These are phyloP conservation scores for Pachymerium ferrugineum DNA, from an alignment of 2,888 invertebrate genomes.

Conservation along the genomic window DNA sequence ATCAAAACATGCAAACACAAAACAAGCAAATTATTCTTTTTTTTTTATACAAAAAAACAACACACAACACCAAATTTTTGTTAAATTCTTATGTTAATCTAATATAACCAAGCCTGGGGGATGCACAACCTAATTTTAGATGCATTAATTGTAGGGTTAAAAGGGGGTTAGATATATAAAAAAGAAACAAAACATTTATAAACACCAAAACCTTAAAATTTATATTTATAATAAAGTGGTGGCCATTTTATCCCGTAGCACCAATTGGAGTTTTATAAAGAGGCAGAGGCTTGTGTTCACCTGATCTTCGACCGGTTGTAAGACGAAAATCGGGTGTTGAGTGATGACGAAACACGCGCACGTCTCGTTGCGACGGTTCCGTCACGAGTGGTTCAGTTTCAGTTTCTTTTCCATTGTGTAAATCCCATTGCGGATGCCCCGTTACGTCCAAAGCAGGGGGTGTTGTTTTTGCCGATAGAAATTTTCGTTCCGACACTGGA, in stretches of 20 bases:
- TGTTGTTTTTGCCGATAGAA: not conserved
- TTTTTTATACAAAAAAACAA: not conserved
- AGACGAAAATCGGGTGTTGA: slow-evolving; percentile 35
- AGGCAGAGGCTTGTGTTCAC: slow-evolving; percentile 30
- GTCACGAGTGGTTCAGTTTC: slow-evolving; percentile 31
- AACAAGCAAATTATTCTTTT: too few species aligned
- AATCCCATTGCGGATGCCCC: not conserved
- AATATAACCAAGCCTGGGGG: slow-evolving; percentile 28
- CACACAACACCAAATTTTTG: not conserved
- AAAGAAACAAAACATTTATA: too few species aligned
- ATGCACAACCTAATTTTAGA: not conserved
- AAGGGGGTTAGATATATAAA: too few species aligned
- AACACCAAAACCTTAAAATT: too few species aligned
- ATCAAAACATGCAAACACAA: not conserved
- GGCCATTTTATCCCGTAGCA: too few species aligned
- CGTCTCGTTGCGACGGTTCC: slow-evolving; percentile 31
- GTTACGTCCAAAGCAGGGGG: slow-evolving; percentile 11
- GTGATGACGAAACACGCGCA: slow-evolving; percentile 33
- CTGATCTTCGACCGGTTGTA: not conserved
- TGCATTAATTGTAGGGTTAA: not conserved
- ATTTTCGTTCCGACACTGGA: slow-evolving; percentile 33
- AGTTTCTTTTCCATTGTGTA: not conserved
- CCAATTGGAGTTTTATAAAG: slow-evolving; percentile 17
- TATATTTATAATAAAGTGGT: too few species aligned
- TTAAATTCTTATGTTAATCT: not conserved